Conservation (phyloP, 2,797 vertebrate genomes). For the Darevskia mixta region DNA sequence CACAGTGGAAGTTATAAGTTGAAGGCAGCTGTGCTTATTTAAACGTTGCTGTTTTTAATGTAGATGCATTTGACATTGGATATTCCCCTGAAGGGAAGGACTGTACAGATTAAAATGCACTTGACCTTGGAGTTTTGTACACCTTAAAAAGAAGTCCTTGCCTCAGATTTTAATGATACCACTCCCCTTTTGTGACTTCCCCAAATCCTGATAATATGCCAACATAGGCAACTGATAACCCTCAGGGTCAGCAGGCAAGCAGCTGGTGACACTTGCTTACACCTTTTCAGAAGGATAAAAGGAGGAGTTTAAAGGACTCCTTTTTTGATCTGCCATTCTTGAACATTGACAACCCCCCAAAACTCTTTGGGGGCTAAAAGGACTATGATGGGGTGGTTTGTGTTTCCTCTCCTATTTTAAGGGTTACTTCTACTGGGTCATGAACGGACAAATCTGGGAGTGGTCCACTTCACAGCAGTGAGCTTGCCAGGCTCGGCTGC, state of each 20-base stretch:
- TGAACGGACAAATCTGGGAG: too few species aligned
- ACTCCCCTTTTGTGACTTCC: neutral
- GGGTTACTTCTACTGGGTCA: too few species aligned
- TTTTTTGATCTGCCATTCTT: neutral
- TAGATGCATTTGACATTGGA: neutral
- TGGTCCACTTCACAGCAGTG: too few species aligned
- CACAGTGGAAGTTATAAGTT: neutral
- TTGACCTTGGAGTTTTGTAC: too few species aligned
- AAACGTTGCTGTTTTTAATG: neutral
- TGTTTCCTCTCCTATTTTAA: too few species aligned
- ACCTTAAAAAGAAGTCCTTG: neutral
- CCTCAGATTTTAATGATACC: neutral
- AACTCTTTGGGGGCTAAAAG: neutral
- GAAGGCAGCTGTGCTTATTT: neutral
- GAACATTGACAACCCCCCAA: too few species aligned
- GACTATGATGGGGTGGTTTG: too few species aligned
- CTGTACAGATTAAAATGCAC: neutral
- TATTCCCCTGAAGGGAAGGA: neutral
- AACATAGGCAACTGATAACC: neutral
- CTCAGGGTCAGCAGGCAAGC: neutral
- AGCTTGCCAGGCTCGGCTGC: too few species aligned
- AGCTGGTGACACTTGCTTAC: neutral
- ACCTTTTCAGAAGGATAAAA: too few species aligned
- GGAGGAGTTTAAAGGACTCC: neutral
- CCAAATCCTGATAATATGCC: neutral